Evolutionary conservation across 2,888 invertebrate species (phyloP).

Genomic region (Rhyacophila evoluta): DNA sequence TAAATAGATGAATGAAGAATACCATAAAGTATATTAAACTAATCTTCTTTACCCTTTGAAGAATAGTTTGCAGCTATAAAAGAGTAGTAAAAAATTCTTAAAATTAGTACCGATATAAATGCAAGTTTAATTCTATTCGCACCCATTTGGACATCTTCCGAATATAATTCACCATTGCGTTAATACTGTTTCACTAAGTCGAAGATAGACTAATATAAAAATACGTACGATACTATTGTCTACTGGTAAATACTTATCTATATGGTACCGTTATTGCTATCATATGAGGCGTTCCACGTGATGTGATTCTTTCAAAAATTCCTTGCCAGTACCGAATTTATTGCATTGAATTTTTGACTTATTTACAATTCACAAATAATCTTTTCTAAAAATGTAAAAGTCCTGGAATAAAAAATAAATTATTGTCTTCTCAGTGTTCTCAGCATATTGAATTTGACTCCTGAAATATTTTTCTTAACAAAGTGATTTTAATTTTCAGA

Average conservation of each 20-base stretch:
- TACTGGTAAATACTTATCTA: conserved; percentile 54
- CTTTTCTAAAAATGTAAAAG: too few relatives aligned
- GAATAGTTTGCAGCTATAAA: not conserved
- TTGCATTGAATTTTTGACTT: too few relatives aligned
- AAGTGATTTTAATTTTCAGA: too few relatives aligned
- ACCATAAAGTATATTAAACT: not conserved
- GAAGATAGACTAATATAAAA: conserved; percentile 37
- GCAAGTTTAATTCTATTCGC: not conserved
- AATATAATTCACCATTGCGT: conserved; percentile 16
- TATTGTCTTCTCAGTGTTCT: too few relatives aligned
- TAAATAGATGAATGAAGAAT: not conserved
- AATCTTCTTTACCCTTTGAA: not conserved
- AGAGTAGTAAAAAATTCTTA: not conserved
- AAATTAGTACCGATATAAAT: conserved; percentile 1
- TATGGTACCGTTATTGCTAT: conserved; percentile 49
- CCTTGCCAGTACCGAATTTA: too few relatives aligned
- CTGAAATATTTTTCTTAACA: too few relatives aligned
- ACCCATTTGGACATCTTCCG: not conserved
- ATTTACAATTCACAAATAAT: too few relatives aligned
- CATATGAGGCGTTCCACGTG: not conserved
- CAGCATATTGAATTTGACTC: too few relatives aligned
- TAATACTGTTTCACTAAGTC: conserved; percentile 46
- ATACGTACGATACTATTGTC: conserved; percentile 44
- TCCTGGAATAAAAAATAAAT: too few relatives aligned
- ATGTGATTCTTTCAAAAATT: too few relatives aligned